A percentile compares a stretch with the other conserved stretches of the same genome.
These are phyloP conservation scores for Steinernema khuongi DNA, from an alignment of 1,140 invertebrate species.

Conservation along the genomic window DNA sequence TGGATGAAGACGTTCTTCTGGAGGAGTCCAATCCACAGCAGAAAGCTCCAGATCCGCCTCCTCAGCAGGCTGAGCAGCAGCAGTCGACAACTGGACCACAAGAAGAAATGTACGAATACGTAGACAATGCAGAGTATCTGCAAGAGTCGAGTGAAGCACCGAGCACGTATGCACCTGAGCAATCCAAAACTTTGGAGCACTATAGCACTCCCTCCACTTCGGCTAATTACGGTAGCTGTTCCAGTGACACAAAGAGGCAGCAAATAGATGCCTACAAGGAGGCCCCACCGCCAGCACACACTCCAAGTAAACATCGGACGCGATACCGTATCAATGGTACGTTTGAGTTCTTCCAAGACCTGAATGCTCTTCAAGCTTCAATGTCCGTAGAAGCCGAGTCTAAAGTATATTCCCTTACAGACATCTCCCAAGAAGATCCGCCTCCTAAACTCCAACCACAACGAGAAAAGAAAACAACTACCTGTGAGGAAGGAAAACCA, in stretches of 20 bases:
- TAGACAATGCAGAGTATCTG: background rate
- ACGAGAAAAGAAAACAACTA: too few species aligned
- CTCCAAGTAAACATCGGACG: background rate
- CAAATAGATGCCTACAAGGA: too few species aligned
- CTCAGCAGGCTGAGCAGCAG: background rate
- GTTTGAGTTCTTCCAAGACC: too few species aligned
- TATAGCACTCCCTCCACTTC: too few species aligned
- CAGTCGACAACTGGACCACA: background rate
- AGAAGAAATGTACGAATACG: background rate
- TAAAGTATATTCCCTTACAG: too few species aligned
- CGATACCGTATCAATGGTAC: background rate
- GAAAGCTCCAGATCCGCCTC: background rate
- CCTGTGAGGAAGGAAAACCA: conserved; percentile 22
- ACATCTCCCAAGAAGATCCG: too few species aligned
- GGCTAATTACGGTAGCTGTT: too few species aligned
- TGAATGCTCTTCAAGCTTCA: too few species aligned
- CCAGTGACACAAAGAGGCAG: too few species aligned
- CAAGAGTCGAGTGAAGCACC: background rate
- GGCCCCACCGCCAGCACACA: background rate
- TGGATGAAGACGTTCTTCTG: background rate
- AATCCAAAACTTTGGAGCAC: background rate
- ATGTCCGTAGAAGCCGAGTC: too few species aligned
- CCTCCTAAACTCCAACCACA: background rate
- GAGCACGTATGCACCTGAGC: too few species aligned
- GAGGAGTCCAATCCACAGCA: background rate